These are phyloP conservation scores for Chelon labrosus DNA, from an alignment of 2,797 vertebrate genomes.

Conservation along the genomic window DNA sequence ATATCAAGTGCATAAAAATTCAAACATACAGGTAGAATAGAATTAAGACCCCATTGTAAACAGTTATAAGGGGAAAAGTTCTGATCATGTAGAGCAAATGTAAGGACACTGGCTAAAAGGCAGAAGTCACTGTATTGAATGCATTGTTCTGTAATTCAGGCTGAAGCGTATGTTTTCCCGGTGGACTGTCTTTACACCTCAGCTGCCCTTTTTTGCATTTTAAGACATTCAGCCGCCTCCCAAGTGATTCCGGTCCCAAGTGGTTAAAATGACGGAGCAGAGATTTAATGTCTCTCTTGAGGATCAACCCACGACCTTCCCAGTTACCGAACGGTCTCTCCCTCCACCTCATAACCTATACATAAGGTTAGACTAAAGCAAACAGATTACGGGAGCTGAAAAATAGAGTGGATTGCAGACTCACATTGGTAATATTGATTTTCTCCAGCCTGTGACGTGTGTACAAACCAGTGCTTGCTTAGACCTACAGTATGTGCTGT, in stretches of 20 bases:
- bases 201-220: constrained; percentile 32
- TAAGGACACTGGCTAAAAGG: too few relatives aligned
- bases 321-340: constrained; percentile 17
- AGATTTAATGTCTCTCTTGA: constrained; percentile 41
- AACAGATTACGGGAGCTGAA: constrained; percentile 55
- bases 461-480: constrained; percentile 55
- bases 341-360: constrained; percentile 41
- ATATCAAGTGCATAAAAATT: background rate
- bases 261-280: constrained; percentile 46
- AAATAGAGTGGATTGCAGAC: constrained; percentile 50
- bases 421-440: constrained; percentile 60
- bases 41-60: constrained; percentile 3
- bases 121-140: constrained; percentile 30
- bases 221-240: constrained; percentile 22
- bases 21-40: background rate
- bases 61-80: background rate
- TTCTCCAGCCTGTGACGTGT: constrained; percentile 36
- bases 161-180: constrained; percentile 46
- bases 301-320: constrained; percentile 49
- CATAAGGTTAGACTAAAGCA: constrained; percentile 50
- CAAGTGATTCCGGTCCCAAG: constrained; percentile 38
- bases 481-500: constrained; percentile 45
- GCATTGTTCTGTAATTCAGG: background rate
- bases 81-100: too few relatives aligned
- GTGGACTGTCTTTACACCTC: constrained; percentile 28